Percentiles rank a stretch among this genome's conserved stretches.
Evolutionary conservation across 2,113 vertebrate genomes (phyloP).

Genomic region (Psephotus haematonotus): DNA sequence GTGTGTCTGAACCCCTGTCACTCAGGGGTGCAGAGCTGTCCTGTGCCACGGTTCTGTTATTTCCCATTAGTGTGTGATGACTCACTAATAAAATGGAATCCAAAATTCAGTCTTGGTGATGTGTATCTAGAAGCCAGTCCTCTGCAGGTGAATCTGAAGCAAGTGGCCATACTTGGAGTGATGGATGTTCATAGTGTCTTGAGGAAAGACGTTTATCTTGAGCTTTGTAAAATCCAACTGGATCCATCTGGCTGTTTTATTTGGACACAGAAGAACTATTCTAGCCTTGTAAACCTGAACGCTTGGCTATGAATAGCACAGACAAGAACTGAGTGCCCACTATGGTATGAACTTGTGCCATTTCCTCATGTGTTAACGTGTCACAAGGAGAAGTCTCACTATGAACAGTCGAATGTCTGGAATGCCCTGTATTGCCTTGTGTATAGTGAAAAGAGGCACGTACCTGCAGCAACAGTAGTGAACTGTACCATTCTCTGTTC

Average conservation of each 20-base stretch:
- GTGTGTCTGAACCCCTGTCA: fast-evolving
- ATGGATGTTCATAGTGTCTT: neutral
- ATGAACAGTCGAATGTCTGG: neutral
- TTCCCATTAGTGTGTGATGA: neutral
- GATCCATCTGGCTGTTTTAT: neutral
- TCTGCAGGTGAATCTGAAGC: neutral
- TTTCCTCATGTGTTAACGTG: neutral
- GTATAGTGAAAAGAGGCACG: fast-evolving
- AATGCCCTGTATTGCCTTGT: neutral
- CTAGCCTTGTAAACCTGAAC: conserved; percentile 11
- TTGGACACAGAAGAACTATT: neutral
- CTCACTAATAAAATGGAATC: neutral
- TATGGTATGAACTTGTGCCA: neutral
- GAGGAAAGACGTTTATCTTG: neutral
- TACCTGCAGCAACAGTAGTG: neutral
- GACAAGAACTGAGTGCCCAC: neutral
- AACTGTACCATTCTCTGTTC: neutral
- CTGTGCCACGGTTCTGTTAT: fast-evolving
- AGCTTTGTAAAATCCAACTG: neutral
- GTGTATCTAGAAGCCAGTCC: neutral
- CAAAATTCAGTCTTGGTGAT: neutral
- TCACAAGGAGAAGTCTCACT: neutral
- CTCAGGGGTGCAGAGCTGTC: neutral
- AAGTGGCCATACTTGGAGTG: fast-evolving
- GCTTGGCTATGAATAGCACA: neutral